Conservation (phyloP, 2,113 vertebrate species). For the Struthidea cinerea region DNA sequence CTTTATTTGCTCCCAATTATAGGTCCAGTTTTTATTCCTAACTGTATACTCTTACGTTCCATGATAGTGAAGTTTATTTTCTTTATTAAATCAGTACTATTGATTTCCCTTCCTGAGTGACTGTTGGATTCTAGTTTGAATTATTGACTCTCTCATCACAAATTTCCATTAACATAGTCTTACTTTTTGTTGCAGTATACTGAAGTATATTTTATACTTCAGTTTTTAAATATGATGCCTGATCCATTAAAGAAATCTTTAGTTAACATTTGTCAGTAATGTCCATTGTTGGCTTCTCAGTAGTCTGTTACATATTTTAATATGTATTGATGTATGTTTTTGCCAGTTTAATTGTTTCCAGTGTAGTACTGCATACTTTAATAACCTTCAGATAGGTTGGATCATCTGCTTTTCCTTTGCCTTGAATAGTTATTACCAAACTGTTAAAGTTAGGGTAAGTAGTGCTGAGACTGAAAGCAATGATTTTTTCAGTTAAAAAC, state of each 20-base stretch:
- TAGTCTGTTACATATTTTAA: background rate
- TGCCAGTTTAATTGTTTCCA: background rate
- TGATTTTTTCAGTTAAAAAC: background rate
- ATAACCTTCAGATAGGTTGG: background rate
- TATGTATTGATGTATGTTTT: background rate
- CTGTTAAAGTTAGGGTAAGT: background rate
- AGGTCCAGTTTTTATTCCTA: background rate
- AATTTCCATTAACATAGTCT: background rate
- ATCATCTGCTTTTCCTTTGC: background rate
- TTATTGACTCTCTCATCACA: background rate
- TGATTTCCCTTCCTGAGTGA: background rate
- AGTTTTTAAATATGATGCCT: background rate
- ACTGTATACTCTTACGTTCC: fast-evolving
- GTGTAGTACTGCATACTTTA: background rate
- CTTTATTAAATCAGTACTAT: background rate
- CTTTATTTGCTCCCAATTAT: background rate
- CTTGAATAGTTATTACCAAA: background rate
- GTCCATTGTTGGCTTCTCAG: background rate
- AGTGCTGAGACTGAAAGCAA: background rate
- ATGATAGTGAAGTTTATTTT: background rate
- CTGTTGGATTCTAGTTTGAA: background rate
- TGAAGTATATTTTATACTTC: background rate
- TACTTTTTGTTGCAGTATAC: background rate
- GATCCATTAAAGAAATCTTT: background rate
- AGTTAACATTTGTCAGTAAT: background rate